phyloP scores from a whole-genome alignment of 53 echinoderm and acorn worm species.

The Temnopleurus reevesii region DNA sequence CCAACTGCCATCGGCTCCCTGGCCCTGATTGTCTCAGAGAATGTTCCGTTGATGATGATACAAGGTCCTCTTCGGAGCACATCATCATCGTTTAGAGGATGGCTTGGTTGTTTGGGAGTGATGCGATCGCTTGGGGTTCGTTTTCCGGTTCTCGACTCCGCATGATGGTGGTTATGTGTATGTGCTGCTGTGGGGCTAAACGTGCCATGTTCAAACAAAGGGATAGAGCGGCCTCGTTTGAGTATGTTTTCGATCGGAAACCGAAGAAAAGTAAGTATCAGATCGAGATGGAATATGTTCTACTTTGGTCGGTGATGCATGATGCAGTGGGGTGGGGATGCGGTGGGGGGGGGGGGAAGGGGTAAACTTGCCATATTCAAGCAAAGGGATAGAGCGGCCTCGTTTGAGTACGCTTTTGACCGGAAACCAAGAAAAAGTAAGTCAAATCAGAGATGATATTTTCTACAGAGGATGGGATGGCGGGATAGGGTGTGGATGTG shows the following conservation, averaged over 20 bases:
- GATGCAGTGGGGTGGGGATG: too few relatives aligned
- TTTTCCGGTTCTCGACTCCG: not conserved
- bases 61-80: not conserved
- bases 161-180: conserved; percentile 50
- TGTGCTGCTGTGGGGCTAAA: conserved; percentile 50
- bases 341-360: too few relatives aligned
- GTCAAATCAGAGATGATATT: too few relatives aligned
- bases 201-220: conserved; percentile 38
- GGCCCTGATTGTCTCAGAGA: conserved; percentile 3
- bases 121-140: not conserved
- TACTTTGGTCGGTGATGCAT: too few relatives aligned
- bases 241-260: conserved; percentile 27
- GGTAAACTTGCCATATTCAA: conserved; percentile 47
- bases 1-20: conserved; percentile 8
- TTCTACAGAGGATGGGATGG: too few relatives aligned
- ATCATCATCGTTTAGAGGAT: not conserved
- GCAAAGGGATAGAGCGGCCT: conserved; percentile 29
- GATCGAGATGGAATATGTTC: not conserved
- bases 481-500: too few relatives aligned
- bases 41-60: not conserved
- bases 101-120: not conserved
- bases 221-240: conserved; percentile 40
- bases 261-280: not conserved
- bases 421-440: not conserved
- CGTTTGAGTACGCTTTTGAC: conserved; percentile 40